Evolutionary conservation across 2,888 invertebrate species (phyloP), one percentile per base, ranked within the genome.

Genomic region (Nymphalis c-album): DNA sequence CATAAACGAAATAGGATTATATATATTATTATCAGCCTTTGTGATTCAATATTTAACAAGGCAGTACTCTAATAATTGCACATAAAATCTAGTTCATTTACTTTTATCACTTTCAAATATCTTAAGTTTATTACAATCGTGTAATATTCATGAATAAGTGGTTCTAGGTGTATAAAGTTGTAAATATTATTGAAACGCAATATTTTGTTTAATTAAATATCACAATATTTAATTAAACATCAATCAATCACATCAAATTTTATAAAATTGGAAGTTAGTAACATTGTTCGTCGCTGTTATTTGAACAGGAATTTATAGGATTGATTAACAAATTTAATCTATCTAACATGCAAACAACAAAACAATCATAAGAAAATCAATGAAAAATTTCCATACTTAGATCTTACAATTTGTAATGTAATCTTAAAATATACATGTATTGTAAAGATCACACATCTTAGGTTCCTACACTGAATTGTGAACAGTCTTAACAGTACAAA

Each of bases 401-500:
- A 18, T 50, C 20, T 26, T 26, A 55, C 31, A 55, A 17, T 55
- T 55, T 55, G 53, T 55, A 26, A 55, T 55, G 53, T 26, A 31
- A 31, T 31, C 26, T 26, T 55, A 55, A 22, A 55, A 55, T 55
- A 40, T 40, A 55, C 53, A 17, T 31, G 26, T 31, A 55, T 20
- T 20, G 50, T 40, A 40, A 40, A 50, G 53, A 22, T 53, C 53
- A 55, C 20, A 55, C 47, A 47, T 53, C 60, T 55, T 55, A 68
- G 47, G 59, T 53, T 68, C 68, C 68, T 58, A 65, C 64, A 68
- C 68, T 65, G 64, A 65, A 55, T 55, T 48, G 66, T 57, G 26
- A 58, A 63, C 46, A 55, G 60, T 60, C 62, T 64, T 68, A 51
- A 62, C 63, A 17, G 22, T 45, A 16, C 2, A 63, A 50, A 64